Percentiles rank a stretch among this genome's conserved stretches.
phyloP scores from a whole-genome alignment of 2,113 vertebrate species.

The cattle (Bos taurus) region ARS-UCD2.0 NC_037337.1:97106001-97106500 shows the following conservation, averaged over 20 bases:
- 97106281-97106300: not conserved
- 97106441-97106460: not conserved
- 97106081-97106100: not conserved
- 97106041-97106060: not conserved
- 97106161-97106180: not conserved
- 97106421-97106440: constrained; percentile 26
- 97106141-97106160: not conserved
- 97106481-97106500: not conserved
- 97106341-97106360: constrained; percentile 9
- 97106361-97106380: not conserved
- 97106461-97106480: not conserved
- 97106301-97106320: not conserved
- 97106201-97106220: not conserved
- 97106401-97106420: not conserved
- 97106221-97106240: not conserved
- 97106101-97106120: not conserved
- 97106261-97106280: not conserved
- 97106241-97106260: not conserved
- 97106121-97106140: not conserved
- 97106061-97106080: not conserved
- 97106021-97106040: not conserved
- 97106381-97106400: not conserved
- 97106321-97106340: constrained; percentile 51
- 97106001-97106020: constrained; percentile 19
- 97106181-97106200: not conserved